Conservation (phyloP, 2,888 invertebrate species). For the Polyommatus icarus region DNA sequence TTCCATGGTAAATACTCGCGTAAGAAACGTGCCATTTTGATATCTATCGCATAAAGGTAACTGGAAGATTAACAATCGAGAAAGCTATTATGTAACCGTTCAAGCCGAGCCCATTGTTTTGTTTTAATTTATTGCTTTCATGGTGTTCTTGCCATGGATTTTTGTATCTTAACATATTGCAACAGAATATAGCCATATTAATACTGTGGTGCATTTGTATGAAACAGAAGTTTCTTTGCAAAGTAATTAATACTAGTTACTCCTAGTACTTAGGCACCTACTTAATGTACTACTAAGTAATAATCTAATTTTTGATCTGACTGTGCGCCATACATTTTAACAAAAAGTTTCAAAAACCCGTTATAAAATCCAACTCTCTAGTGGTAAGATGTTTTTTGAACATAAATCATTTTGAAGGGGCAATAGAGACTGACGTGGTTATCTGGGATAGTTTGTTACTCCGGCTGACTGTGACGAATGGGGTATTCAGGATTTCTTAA, state of each 20-base stretch:
- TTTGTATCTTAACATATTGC: not conserved
- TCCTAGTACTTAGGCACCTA: too few species aligned
- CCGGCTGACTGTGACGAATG: conserved; percentile 1
- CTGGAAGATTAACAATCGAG: conserved; percentile 21
- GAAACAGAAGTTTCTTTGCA: too few species aligned
- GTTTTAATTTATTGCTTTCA: conserved; percentile 17
- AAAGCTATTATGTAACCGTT: conserved; percentile 29
- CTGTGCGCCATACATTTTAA: too few species aligned
- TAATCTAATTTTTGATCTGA: too few species aligned
- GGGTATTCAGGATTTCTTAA: not conserved
- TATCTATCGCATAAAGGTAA: conserved; percentile 17
- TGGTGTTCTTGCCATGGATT: not conserved
- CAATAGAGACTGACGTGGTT: not conserved
- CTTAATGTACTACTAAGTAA: too few species aligned
- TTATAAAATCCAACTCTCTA: not conserved
- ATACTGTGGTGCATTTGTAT: too few species aligned
- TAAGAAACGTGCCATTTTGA: conserved; percentile 35
- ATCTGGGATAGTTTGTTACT: conserved; percentile 11
- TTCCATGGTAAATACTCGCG: conserved; percentile 42
- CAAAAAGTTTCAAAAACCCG: too few species aligned
- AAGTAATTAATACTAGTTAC: too few species aligned
- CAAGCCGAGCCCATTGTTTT: conserved; percentile 14
- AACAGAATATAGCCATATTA: too few species aligned
- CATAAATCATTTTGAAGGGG: conserved; percentile 7
- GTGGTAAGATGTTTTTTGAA: not conserved